Percentiles rank a stretch among this genome's conserved stretches.
These are phyloP conservation scores for Agapornis canus DNA, from an alignment of 2,797 vertebrate genomes.

Conservation along the genomic window DNA sequence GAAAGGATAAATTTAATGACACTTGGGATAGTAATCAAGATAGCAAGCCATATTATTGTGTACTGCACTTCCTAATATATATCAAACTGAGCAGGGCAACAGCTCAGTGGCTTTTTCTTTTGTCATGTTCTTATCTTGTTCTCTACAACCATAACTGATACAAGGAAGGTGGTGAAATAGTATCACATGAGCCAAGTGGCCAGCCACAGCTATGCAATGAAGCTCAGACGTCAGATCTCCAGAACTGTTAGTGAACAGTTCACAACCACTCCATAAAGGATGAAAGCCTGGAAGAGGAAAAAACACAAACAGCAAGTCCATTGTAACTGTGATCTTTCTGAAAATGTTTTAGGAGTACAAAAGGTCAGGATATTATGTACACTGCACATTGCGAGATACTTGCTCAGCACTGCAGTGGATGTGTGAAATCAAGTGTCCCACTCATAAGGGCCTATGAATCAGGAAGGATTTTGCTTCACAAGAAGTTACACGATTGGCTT, in stretches of 20 bases:
- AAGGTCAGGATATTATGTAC: neutral
- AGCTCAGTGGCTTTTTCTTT: neutral
- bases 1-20: neutral
- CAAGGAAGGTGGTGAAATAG: neutral
- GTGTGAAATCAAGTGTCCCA: neutral
- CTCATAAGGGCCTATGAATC: neutral
- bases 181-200: neutral
- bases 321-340: neutral
- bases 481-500: neutral
- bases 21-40: neutral
- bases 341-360: neutral
- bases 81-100: neutral
- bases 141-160: neutral
- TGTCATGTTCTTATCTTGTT: neutral
- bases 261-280: neutral
- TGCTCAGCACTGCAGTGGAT: neutral
- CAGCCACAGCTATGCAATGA: neutral
- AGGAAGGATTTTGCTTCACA: neutral
- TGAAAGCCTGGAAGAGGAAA: neutral
- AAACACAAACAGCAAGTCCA: neutral
- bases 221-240: neutral
- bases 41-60: accelerated
- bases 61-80: neutral
- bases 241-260: neutral
- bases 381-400: neutral